Conservation (phyloP, 2,113 vertebrate genomes). For the Pseudopodoces humilis region DNA sequence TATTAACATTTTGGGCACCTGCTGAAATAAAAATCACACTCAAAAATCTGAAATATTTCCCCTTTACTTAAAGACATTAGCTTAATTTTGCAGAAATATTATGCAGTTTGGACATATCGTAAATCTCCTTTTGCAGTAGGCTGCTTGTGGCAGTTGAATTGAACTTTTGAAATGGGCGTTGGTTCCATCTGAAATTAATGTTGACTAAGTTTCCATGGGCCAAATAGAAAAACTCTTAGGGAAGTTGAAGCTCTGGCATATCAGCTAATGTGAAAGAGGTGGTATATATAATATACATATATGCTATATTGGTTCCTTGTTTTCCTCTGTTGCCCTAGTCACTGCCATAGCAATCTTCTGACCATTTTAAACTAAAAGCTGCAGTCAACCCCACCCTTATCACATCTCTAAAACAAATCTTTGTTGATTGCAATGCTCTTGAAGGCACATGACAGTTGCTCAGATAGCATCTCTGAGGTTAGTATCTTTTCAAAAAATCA, state of each 20-base stretch:
- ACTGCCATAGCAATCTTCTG: background rate
- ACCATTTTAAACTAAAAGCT: background rate
- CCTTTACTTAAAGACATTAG: background rate
- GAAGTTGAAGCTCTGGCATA: slow-evolving; percentile 10
- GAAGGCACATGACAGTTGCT: background rate
- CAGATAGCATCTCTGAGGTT: slow-evolving; percentile 24
- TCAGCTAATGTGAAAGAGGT: background rate
- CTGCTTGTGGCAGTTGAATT: background rate
- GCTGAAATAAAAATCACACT: background rate
- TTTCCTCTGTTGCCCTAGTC: slow-evolving; percentile 11
- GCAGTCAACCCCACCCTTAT: background rate
- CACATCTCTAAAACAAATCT: background rate
- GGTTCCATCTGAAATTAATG: background rate
- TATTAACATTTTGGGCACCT: background rate
- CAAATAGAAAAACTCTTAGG: background rate
- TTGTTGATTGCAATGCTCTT: background rate
- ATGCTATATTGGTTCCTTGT: background rate
- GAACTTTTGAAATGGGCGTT: background rate
- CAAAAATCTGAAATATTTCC: background rate
- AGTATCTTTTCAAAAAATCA: background rate
- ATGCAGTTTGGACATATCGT: background rate
- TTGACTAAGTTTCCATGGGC: background rate
- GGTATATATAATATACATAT: background rate
- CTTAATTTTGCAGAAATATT: background rate
- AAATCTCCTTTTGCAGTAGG: background rate